phyloP scores from a whole-genome alignment of 2,888 invertebrate species.

The Pecten maximus region DNA sequence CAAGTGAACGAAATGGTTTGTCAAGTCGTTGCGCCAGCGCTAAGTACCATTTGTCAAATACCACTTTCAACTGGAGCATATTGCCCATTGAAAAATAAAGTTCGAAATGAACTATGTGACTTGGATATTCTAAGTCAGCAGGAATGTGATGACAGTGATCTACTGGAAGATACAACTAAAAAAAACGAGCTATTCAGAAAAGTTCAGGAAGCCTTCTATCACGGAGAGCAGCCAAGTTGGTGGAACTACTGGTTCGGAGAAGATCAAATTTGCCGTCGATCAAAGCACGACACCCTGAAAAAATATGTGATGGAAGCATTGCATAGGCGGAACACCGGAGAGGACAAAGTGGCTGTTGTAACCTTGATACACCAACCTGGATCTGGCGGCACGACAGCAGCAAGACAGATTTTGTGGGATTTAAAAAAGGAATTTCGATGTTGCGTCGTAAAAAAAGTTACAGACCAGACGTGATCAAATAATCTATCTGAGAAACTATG shows the following conservation, averaged over 20 bases:
- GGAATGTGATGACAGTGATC: background rate
- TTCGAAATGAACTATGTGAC: background rate
- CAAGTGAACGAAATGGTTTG: constrained; percentile 55
- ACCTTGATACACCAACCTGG: constrained; percentile 71
- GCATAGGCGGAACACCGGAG: constrained; percentile 49
- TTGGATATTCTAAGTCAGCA: background rate
- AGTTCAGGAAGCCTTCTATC: constrained; percentile 63
- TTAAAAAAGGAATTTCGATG: constrained; percentile 65
- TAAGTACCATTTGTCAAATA: background rate
- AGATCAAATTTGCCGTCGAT: constrained; percentile 64
- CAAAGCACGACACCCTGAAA: constrained; percentile 54
- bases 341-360: constrained; percentile 63
- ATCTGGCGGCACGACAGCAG: constrained; percentile 73
- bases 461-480: constrained; percentile 70
- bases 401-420: constrained; percentile 71
- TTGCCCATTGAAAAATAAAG: background rate
- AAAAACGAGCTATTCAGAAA: background rate
- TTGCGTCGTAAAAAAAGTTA: constrained; percentile 65
- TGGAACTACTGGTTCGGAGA: constrained; percentile 68
- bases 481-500: constrained; percentile 58
- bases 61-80: background rate
- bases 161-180: background rate
- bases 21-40: background rate
- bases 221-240: constrained; percentile 68
- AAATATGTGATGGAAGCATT: constrained; percentile 51